These are phyloP conservation scores for Neocloeon triangulifer DNA, from an alignment of 1,140 invertebrate genomes.

Conservation along the genomic window DNA sequence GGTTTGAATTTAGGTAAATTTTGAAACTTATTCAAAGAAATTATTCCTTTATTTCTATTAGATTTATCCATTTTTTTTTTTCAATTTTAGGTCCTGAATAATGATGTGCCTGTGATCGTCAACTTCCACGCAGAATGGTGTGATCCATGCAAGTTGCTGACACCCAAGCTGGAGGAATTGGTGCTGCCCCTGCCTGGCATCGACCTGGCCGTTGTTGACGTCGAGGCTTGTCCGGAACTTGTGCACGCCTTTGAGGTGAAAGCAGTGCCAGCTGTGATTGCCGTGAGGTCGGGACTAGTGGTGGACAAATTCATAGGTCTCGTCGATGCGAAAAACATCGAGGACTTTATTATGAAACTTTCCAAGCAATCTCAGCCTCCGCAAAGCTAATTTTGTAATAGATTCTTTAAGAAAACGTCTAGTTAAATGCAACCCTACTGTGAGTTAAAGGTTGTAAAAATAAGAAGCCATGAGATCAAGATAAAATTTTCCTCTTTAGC, in stretches of 20 bases:
- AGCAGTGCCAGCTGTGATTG: conserved; percentile 77
- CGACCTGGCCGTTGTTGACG: conserved; percentile 75
- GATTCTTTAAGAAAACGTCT: too few relatives aligned
- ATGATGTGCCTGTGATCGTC: conserved; percentile 55
- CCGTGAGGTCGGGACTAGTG: conserved; percentile 66
- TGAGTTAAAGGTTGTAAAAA: too few relatives aligned
- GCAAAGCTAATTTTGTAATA: too few relatives aligned
- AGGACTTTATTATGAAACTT: conserved; percentile 58
- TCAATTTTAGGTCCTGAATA: conserved; percentile 41
- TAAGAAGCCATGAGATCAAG: too few relatives aligned
- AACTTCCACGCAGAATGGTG: conserved; percentile 86
- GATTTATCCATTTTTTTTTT: too few relatives aligned
- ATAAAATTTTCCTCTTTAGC: too few relatives aligned
- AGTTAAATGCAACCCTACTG: too few relatives aligned
- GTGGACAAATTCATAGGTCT: conserved; percentile 84
- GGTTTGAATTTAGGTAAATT: conserved; percentile 1
- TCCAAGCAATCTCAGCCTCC: conserved; percentile 12
- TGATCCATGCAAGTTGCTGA: conserved; percentile 86
- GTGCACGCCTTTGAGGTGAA: conserved; percentile 66
- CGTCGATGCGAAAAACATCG: conserved; percentile 62
- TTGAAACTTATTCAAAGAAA: too few relatives aligned
- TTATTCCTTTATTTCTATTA: too few relatives aligned
- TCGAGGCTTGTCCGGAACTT: conserved; percentile 68
- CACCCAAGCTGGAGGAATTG: conserved; percentile 66
- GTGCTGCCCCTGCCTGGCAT: conserved; percentile 53